Evolutionary conservation across 2,797 vertebrate species (phyloP), one percentile per base, ranked within the genome.

Genomic region (Chaenodraco wilsoni): DNA sequence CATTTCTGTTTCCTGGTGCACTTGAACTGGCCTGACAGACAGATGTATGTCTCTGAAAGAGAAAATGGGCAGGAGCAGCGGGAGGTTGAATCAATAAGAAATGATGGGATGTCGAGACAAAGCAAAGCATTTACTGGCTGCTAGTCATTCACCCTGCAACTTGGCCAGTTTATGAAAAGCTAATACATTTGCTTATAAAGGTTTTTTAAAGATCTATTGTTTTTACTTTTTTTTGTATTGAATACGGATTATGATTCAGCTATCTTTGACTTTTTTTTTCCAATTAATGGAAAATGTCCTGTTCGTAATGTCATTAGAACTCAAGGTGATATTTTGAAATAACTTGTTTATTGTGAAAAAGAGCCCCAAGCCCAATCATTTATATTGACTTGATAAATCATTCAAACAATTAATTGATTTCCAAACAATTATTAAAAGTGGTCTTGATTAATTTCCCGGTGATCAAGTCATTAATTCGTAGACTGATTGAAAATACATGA

Each of bases 11-110:
- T 98, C 90, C 94, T 95, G 12, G 95, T 96, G 89, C 98, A 99
- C 92, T 99, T 99, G 91, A 99, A 99, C 84, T 99, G 98, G 65
- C 97, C 97, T 1, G 97, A 96, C 78, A 99, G 94, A 81, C 98
- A 99, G 83, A 98, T 96, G 54, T 99, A 98, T 0, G 98, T 97
- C 87, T 99, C 98, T 99, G 88, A 72, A 84, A 85, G 8, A 60
- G 2, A 50, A 51, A 40, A 44, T 2, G 11, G 13, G 3, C 1
- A 67, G 11, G 21, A n/a, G 12, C 12, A 76, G 16, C 2, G 17
- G 7, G 31, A 65, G 43, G 27, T 7, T 11, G 8, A 44, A 67
- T 82, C 45, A 74, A 72, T 74, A 52, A 50, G 15, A 69, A 48
- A 61, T 60, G 13, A 15, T 14, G 0, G 1, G 11, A 51, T 37